Conservation (phyloP, 2,797 vertebrate species). For the Phrynocephalus forsythii region DNA sequence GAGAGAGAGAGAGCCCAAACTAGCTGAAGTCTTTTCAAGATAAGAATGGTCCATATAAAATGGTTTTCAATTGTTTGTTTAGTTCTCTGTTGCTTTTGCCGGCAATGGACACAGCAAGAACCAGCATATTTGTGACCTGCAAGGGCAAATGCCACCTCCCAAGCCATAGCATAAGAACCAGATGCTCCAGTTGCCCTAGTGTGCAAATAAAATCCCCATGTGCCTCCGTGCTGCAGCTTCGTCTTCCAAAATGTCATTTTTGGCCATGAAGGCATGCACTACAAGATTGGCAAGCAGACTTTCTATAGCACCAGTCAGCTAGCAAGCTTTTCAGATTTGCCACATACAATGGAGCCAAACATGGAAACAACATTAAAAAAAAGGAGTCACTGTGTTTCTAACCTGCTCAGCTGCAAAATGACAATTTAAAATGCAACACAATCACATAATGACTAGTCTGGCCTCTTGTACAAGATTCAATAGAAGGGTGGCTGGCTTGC, state of each 20-base stretch:
- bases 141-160: background rate
- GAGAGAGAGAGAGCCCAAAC: background rate
- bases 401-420: background rate
- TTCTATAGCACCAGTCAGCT: background rate
- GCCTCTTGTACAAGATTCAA: no score
- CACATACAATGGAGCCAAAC: background rate
- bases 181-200: background rate
- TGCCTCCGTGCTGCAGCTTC: background rate
- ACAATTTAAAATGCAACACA: background rate
- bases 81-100: background rate
- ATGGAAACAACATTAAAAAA: background rate
- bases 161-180: background rate
- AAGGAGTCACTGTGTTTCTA: background rate
- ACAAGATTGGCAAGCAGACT: background rate
- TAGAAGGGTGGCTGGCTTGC: no score
- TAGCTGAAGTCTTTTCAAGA: background rate
- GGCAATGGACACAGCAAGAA: slow-evolving; percentile 8
- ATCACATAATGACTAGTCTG: no score
- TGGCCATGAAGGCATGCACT: background rate
- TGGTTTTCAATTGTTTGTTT: background rate
- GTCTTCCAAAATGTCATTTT: background rate
- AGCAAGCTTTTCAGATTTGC: background rate
- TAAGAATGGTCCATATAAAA: background rate
- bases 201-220: background rate
- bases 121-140: background rate